Conservation (phyloP, 2,113 vertebrate species). For the Opisthocomus hoazin region DNA sequence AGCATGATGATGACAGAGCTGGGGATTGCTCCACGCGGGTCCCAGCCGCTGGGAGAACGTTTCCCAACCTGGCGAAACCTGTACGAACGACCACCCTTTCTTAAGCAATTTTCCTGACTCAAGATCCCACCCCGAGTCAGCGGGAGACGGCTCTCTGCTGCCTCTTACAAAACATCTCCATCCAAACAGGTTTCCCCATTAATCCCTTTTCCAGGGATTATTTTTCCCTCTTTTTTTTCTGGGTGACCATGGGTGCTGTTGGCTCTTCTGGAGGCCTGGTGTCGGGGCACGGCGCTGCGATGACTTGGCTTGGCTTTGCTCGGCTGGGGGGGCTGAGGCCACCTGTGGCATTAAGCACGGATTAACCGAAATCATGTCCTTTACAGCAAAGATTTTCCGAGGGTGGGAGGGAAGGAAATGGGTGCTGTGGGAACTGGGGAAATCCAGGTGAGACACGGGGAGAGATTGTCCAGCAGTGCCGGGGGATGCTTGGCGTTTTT, state of each 20-base stretch:
- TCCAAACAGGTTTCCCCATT: conserved; percentile 33
- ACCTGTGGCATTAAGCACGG: accelerated
- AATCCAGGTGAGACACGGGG: not conserved
- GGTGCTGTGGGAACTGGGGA: not conserved
- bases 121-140: conserved; percentile 11
- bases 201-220: not conserved
- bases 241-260: accelerated
- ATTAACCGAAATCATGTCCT: not conserved
- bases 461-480: not conserved
- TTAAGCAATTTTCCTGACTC: conserved; percentile 50
- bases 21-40: conserved; percentile 48
- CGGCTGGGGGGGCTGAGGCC: accelerated
- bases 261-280: not conserved
- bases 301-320: not conserved
- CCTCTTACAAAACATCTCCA: conserved; percentile 31
- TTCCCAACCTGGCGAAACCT: conserved; percentile 51
- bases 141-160: not conserved
- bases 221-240: accelerated
- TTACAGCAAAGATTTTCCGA: not conserved
- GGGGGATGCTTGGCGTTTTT: not conserved
- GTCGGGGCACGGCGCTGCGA: accelerated
- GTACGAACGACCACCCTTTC: conserved; percentile 5
- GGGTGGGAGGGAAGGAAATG: not conserved
- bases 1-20: not conserved
- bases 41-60: not conserved